Base-by-base conservation (phyloP, 2,888 invertebrate species). In the Lithophane leautieri region DNA sequence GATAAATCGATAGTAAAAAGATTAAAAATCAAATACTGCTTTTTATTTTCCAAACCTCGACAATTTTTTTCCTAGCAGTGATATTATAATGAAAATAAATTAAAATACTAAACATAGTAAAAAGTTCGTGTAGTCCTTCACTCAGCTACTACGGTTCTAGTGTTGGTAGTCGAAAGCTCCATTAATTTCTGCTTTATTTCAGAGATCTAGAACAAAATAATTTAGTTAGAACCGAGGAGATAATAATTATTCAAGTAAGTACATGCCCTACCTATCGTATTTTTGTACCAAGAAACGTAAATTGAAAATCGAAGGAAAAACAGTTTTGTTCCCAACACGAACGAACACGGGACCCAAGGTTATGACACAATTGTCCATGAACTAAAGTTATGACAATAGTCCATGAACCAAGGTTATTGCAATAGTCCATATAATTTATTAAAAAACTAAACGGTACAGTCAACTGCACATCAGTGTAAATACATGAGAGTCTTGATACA, bases 151-250 rank as follows among this genome's bases (percentile, higher is more conserved):
- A 94, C 93, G 0, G 95, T 92, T 81, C 81, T 90, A 9, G 85
- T 87, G 84, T 95, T 95, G 9, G 93, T 92, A 0, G 90, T 89
- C 0, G 96, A 95, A 7, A 97, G 90, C 75, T 95, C 95, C 79
- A 93, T 93, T 25, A 97, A 91, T 83, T 97, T 97, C 76, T 96
- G 95, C 88, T 97, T 97, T 70, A 97, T 96, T 90, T 97, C 96
- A 2, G 96, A 90, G 79, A 97, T 96, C 97, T 97, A 96, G 66
- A 96, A 94, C 78, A 76, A 50, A 74, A 28, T 61, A 19, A n/a
- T 40, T 34, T 7, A n/a, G 19, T 67, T 67, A 61, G n/a, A 61
- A 34, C 19, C 0, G n/a, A 19, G 19, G 34, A 34, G 16, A 60
- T 67, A 16, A 34, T 66, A 66, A n/a, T n/a, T n/a, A n/a, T 28